phyloP scores from a whole-genome alignment of 1,140 invertebrate species.

The Nylanderia fulva region DNA sequence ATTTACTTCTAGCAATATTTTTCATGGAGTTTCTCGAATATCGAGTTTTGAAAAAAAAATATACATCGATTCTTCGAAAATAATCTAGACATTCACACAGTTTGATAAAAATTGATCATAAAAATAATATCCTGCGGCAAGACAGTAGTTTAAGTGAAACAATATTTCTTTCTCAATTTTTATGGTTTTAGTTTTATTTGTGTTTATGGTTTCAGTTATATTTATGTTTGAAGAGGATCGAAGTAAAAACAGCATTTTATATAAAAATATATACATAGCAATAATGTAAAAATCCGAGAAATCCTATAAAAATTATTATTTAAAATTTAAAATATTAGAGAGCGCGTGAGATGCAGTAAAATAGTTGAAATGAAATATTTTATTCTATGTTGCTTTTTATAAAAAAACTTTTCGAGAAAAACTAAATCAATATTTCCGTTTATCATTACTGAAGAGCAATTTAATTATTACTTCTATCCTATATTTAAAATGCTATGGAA shows the following conservation, averaged over 20 bases:
- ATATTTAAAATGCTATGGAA: background rate
- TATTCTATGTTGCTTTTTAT: background rate
- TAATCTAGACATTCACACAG: conserved; percentile 5
- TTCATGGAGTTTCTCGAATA: background rate
- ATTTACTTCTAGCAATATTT: background rate
- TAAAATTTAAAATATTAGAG: background rate
- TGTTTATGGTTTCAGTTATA: conserved; percentile 18
- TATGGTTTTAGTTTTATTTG: conserved; percentile 2
- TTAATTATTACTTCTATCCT: background rate
- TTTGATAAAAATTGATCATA: conserved; percentile 27
- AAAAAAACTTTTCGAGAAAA: background rate
- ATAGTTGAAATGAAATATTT: background rate
- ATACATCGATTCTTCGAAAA: background rate
- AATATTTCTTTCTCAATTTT: conserved; percentile 20
- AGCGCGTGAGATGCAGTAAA: background rate
- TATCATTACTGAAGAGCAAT: background rate
- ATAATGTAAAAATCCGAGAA: background rate
- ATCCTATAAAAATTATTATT: background rate
- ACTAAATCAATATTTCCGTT: background rate
- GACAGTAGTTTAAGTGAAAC: conserved; percentile 42
- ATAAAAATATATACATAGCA: background rate
- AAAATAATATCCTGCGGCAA: conserved; percentile 35
- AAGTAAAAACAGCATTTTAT: background rate
- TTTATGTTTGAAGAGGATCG: conserved; percentile 20
- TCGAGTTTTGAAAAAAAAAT: conserved; percentile 22